Percentiles rank a stretch among this genome's conserved stretches.
Conservation (phyloP, 2,888 invertebrate genomes). For the Rapana venosa region DNA sequence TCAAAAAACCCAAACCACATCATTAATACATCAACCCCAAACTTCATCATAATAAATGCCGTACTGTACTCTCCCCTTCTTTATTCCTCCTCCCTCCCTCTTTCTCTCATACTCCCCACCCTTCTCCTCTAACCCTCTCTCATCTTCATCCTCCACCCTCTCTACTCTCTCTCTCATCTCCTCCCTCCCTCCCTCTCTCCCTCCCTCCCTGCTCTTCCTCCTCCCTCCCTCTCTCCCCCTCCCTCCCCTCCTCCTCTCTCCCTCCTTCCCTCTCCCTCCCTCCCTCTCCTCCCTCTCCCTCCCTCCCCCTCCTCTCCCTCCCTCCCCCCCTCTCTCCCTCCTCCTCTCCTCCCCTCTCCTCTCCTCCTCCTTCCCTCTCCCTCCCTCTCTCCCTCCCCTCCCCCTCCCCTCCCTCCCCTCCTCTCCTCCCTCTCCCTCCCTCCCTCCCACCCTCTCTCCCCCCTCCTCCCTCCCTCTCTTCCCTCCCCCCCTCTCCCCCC, state of each 20-base stretch:
- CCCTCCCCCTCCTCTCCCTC: background rate
- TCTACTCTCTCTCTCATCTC: background rate
- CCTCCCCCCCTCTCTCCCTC: background rate
- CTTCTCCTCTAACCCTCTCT: background rate
- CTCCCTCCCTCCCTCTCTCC: background rate
- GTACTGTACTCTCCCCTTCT: too few relatives aligned
- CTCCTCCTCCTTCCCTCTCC: background rate
- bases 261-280: background rate
- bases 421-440: constrained; percentile 1
- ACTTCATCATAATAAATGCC: too few relatives aligned
- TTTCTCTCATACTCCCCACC: background rate
- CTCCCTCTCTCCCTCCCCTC: background rate
- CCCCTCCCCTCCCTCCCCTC: constrained; percentile 31
- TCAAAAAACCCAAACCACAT: too few relatives aligned
- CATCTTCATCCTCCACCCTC: background rate
- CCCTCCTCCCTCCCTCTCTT: background rate
- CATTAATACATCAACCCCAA: too few relatives aligned
- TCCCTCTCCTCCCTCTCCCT: background rate
- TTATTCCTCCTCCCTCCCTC: background rate
- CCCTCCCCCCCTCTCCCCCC: background rate
- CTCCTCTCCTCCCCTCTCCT: background rate
- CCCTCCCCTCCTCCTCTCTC: background rate
- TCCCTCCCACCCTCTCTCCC: background rate
- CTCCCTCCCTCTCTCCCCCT: background rate
- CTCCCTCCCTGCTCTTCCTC: background rate